Evolutionary conservation across 2,888 invertebrate species (phyloP).

Genomic region (Trachelus troglodyta): DNA sequence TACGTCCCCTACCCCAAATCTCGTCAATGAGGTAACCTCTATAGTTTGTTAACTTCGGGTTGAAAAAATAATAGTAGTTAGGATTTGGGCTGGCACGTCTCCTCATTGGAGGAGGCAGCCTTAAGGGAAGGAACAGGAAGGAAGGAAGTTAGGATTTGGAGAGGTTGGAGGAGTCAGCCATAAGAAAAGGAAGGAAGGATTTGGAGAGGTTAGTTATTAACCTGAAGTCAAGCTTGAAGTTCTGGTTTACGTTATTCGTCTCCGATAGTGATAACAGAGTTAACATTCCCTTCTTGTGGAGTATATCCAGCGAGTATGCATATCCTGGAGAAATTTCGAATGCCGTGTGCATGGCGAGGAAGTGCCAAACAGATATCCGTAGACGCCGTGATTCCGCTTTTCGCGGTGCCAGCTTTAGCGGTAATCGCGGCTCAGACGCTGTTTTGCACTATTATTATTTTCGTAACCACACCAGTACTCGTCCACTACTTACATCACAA

Average conservation of each 20-base stretch:
- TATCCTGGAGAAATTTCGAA: constrained; percentile 47
- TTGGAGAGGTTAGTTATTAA: neutral
- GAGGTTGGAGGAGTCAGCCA: neutral
- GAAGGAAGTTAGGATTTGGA: too few species aligned
- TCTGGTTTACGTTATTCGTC: neutral
- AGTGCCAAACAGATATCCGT: constrained; percentile 61
- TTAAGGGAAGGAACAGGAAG: too few species aligned
- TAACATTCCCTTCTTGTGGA: neutral
- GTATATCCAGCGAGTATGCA: constrained; percentile 37
- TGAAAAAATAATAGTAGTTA: neutral
- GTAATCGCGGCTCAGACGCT: constrained; percentile 59
- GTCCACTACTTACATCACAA: constrained; percentile 60
- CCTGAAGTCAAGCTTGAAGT: neutral
- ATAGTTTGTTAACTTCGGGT: too few species aligned
- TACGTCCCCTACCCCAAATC: too few species aligned
- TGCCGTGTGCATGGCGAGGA: constrained; percentile 52
- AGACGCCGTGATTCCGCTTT: constrained; percentile 61
- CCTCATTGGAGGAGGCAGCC: too few species aligned
- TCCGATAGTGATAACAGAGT: neutral
- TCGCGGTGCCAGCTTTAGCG: constrained; percentile 56
- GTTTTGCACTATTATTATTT: constrained; percentile 54
- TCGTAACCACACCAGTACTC: constrained; percentile 54
- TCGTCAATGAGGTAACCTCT: too few species aligned
- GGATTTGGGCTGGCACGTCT: neutral
- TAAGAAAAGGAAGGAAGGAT: too few species aligned